Evolutionary conservation across 2,888 invertebrate species (phyloP).

Genomic region (Rugalucina vietnamica): DNA sequence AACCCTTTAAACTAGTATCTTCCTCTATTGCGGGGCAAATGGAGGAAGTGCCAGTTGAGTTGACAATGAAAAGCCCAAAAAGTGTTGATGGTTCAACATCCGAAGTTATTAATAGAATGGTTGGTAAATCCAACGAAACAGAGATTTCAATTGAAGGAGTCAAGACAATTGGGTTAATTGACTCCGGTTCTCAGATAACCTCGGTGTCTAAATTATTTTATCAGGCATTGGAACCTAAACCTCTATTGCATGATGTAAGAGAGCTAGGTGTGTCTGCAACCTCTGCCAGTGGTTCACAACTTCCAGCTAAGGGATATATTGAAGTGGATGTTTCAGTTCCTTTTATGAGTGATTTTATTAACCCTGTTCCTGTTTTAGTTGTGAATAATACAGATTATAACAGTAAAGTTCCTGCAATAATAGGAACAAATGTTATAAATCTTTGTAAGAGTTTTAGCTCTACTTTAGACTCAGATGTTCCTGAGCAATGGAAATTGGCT

Average conservation of each 20-base stretch:
- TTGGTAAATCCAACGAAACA: constrained; percentile 2
- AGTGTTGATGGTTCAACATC: not conserved
- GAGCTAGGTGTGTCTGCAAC: constrained; percentile 7
- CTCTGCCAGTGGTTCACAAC: constrained; percentile 11
- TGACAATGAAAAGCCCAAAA: not conserved
- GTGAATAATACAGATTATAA: constrained; percentile 21
- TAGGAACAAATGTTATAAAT: constrained; percentile 30
- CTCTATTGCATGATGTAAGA: not conserved
- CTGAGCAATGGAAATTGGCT: constrained; percentile 8
- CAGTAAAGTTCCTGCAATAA: constrained; percentile 1
- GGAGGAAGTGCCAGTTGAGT: not conserved
- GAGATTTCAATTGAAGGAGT: not conserved
- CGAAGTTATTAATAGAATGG: not conserved
- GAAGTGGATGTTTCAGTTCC: constrained; percentile 1
- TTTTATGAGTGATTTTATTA: not conserved
- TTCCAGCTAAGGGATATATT: not conserved
- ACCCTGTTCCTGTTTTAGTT: not conserved
- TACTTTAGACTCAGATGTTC: not conserved
- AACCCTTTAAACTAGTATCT: constrained; percentile 4
- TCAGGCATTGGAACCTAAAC: not conserved
- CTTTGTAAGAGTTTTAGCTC: not conserved
- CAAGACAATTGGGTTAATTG: not conserved
- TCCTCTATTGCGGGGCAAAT: constrained; percentile 16
- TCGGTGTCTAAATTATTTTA: constrained; percentile 14
- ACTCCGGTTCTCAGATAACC: constrained; percentile 7